A percentile compares a stretch with the other conserved stretches of the same genome.
phyloP scores from a whole-genome alignment of 2,113 vertebrate genomes.

The Rhea pennata region DNA sequence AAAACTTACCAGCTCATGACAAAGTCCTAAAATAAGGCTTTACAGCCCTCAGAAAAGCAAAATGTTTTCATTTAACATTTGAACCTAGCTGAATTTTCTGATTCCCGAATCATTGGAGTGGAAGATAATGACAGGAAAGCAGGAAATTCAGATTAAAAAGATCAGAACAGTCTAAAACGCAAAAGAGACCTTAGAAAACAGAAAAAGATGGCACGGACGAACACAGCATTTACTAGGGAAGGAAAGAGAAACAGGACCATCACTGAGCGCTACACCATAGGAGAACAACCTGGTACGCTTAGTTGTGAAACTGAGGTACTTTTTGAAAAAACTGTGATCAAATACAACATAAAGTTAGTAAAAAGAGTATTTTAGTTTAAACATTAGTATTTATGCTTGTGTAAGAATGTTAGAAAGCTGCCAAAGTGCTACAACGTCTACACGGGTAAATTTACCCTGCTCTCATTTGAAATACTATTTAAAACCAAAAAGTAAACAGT shows the following conservation, averaged over 20 bases:
- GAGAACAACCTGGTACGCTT: not conserved
- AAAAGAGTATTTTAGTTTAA: not conserved
- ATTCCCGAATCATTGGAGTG: not conserved
- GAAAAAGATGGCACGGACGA: not conserved
- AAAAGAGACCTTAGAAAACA: not conserved
- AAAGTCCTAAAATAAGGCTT: not conserved
- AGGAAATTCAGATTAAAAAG: not conserved
- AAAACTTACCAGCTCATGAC: not conserved
- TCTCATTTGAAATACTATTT: not conserved
- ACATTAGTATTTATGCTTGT: not conserved
- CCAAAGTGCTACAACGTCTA: not conserved
- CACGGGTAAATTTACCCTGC: not conserved
- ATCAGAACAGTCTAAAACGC: not conserved
- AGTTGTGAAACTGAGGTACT: not conserved
- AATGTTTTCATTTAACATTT: not conserved
- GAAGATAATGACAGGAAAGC: not conserved
- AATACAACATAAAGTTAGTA: not conserved
- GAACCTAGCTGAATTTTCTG: not conserved
- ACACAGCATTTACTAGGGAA: not conserved
- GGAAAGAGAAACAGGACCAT: not conserved
- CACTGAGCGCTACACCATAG: not conserved
- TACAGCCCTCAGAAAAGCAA: not conserved
- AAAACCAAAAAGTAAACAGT: not conserved
- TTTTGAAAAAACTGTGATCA: accelerated
- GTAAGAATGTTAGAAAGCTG: not conserved